A percentile compares a stretch with the other conserved stretches of the same genome.
Evolutionary conservation across 2,113 vertebrate genomes (phyloP).

Genomic region (Apteryx owenii): DNA sequence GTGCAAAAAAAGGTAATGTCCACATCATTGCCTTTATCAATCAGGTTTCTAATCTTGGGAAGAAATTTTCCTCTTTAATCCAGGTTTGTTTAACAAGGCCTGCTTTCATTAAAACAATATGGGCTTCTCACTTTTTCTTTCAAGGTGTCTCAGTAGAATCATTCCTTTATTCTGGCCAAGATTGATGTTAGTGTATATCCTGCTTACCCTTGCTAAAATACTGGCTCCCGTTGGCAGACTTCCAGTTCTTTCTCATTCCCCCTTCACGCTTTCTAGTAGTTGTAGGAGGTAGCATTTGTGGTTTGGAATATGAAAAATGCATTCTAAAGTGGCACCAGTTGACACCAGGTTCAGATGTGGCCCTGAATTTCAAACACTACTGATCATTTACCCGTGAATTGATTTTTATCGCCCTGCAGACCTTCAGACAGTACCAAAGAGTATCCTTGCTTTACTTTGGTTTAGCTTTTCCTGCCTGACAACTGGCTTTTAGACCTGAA

Average conservation of each 20-base stretch:
- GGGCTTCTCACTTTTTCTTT: background rate
- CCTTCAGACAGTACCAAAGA: background rate
- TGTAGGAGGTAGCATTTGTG: conserved; percentile 36
- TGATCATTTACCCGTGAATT: background rate
- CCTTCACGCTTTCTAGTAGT: background rate
- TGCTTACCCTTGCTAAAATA: conserved; percentile 41
- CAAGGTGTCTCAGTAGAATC: conserved; percentile 30
- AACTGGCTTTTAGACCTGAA: background rate
- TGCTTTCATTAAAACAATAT: background rate
- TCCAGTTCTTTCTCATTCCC: conserved; percentile 35
- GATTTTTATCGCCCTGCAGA: background rate
- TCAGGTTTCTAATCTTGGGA: background rate
- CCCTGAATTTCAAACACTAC: conserved; percentile 37
- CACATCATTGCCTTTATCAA: background rate
- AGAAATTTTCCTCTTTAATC: background rate
- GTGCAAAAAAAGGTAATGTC: background rate
- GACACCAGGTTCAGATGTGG: background rate
- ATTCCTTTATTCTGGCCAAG: background rate
- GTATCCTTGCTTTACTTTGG: background rate
- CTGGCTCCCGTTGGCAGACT: conserved; percentile 13
- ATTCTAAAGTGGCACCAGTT: background rate
- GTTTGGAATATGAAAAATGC: conserved; percentile 21
- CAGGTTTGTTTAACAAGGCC: background rate
- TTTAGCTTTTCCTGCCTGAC: background rate
- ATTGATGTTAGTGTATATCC: background rate